Evolutionary conservation across 2,888 invertebrate genomes (phyloP), one percentile per base, ranked within the genome.

Genomic region (Drosophila aldrichi): DNA sequence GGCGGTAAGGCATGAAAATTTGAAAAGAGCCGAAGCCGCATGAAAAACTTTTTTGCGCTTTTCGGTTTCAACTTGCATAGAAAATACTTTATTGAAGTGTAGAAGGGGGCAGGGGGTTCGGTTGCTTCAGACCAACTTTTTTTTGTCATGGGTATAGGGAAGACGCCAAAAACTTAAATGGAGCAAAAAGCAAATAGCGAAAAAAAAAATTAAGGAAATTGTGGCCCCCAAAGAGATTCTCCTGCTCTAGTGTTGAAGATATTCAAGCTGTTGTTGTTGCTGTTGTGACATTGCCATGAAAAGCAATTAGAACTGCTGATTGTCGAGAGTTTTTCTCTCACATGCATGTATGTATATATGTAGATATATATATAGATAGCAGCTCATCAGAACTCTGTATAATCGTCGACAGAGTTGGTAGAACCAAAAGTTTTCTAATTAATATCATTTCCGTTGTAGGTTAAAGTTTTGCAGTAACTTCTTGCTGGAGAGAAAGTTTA

Each of bases 1-100:
- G 22, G 9, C 16, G 46, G 46, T 29, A 36, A 52, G 69, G 65
- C 62, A 74, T 70, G 54, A 67, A 67, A 67, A 77, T 61, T 82
- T 85, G 71, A 76, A 79, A 88, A 74, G 69, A 68, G 65, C 64
- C 79, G 68, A 79, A 87, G 70, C 81, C 77, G 78, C 83, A 89
- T 76, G 72, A 67, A 69, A 71, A 83, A 77, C 64, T 78, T 79
- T 78, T 74, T 79, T 79, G 78, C 73, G 72, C 73, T 78, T 78
- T 81, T 77, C 71, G 77, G 81, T 68, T 67, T 73, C 67, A 61
- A 67, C 63, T 77, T 77, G 80, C 70, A 55, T 22, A 51, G 20
- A 59, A 20, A 34, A 34, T 6, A 57, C 48, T 58, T 58, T 58
- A 10, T 25, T 36, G 52, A 22, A 34, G 52, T 34, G 51, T 29